Conservation (phyloP, 2,797 vertebrate species). For the Eutrigla gurnardus region DNA sequence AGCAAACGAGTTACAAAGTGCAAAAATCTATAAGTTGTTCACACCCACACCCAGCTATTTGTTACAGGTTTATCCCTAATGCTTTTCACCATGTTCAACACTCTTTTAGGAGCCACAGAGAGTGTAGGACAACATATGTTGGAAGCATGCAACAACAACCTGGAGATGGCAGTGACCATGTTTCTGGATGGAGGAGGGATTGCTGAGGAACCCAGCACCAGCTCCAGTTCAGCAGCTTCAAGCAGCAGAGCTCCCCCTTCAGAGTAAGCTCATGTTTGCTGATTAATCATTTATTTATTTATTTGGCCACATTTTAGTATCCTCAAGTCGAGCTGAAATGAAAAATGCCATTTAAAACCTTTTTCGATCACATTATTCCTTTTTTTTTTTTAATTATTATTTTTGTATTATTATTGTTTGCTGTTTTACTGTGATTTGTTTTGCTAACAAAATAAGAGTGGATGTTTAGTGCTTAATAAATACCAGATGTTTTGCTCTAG, state of each 20-base stretch:
- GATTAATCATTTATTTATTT: too few species aligned
- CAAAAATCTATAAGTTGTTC: background rate
- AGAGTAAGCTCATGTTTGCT: slow-evolving; percentile 76
- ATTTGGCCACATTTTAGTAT: background rate
- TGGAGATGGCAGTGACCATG: slow-evolving; percentile 99
- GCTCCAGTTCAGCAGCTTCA: slow-evolving; percentile 91
- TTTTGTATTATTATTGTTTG: too few species aligned
- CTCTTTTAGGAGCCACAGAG: slow-evolving; percentile 92
- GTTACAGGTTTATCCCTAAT: background rate
- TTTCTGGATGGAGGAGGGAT: slow-evolving; percentile 97
- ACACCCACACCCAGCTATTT: too few species aligned
- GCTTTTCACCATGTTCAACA: background rate
- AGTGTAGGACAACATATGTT: slow-evolving; percentile 98
- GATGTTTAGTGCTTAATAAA: background rate
- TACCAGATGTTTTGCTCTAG: background rate
- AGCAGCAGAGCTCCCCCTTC: slow-evolving; percentile 86
- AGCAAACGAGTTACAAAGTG: background rate
- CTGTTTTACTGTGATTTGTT: background rate
- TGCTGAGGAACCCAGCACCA: slow-evolving; percentile 97
- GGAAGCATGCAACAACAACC: slow-evolving; percentile 97
- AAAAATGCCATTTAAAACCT: too few species aligned
- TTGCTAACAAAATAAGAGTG: background rate
- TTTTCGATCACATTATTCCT: too few species aligned
- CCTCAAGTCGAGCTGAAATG: background rate
- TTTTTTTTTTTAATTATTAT: too few species aligned